Evolutionary conservation across 53 echinoderm and acorn worm species (phyloP).

Genomic region (Pentamera pediparva): DNA sequence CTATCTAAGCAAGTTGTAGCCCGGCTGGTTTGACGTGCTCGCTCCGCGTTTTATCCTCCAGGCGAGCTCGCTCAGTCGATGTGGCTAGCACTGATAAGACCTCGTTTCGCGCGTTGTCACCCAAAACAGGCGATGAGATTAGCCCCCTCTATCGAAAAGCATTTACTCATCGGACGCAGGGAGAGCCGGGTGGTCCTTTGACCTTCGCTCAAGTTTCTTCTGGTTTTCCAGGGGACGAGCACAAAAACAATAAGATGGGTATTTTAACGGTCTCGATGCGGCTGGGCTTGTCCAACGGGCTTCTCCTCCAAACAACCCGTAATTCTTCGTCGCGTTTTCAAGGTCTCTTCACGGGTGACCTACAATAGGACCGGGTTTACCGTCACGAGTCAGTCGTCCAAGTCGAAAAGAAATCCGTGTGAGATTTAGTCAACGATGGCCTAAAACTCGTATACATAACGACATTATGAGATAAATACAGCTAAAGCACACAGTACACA

Average conservation of each 20-base stretch:
- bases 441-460: conserved; percentile 32
- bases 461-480: conserved; percentile 31
- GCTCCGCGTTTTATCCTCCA: background rate
- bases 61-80: no score
- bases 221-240: background rate
- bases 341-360: conserved; percentile 30
- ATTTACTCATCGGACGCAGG: conserved; percentile 20
- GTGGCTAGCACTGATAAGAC: no score
- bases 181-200: conserved; percentile 28
- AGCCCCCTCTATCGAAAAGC: background rate
- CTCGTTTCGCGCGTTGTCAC: no score
- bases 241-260: no score
- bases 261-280: no score
- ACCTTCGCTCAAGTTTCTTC: conserved; percentile 16
- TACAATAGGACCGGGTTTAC: conserved; percentile 30
- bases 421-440: conserved; percentile 25
- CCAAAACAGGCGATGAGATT: conserved; percentile 10
- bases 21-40: background rate
- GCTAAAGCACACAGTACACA: conserved; percentile 16
- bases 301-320: conserved; percentile 28
- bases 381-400: conserved; percentile 28
- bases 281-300: no score
- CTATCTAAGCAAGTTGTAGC: background rate
- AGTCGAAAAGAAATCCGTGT: conserved; percentile 23
- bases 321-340: conserved; percentile 24